These are phyloP conservation scores for Limulus polyphemus DNA, from an alignment of 2,888 invertebrate genomes.

Conservation along the genomic window DNA sequence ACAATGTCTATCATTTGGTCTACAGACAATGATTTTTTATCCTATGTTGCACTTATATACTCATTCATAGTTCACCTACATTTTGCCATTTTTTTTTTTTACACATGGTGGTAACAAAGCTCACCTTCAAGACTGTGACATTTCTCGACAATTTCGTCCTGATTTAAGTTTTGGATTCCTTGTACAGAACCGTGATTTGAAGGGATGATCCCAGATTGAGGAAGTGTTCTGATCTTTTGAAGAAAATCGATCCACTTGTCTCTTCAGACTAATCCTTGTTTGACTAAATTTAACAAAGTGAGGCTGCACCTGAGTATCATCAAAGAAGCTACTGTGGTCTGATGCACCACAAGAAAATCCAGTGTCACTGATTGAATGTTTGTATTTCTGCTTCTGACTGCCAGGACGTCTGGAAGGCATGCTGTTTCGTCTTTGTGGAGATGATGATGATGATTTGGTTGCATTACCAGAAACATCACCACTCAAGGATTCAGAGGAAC, in stretches of 20 bases:
- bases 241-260: slow-evolving; percentile 16
- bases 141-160: too few species aligned
- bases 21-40: too few species aligned
- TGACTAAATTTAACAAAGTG: slow-evolving; percentile 16
- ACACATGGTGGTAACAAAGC: too few species aligned
- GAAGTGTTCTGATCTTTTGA: slow-evolving; percentile 8
- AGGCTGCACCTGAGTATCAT: slow-evolving; percentile 4
- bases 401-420: slow-evolving; percentile 10
- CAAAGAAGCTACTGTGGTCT: slow-evolving; percentile 9
- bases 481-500: slow-evolving; percentile 19
- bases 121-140: too few species aligned
- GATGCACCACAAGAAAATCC: slow-evolving; percentile 15
- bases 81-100: too few species aligned
- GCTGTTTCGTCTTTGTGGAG: slow-evolving; percentile 17
- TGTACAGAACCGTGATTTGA: too few species aligned
- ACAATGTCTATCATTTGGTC: too few species aligned
- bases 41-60: too few species aligned
- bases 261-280: slow-evolving; percentile 13
- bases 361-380: slow-evolving; percentile 21
- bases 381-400: slow-evolving; percentile 13
- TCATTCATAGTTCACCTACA: too few species aligned
- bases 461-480: slow-evolving; percentile 13
- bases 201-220: not conserved
- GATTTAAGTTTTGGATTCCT: too few species aligned
- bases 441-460: slow-evolving; percentile 5